phyloP scores from a whole-genome alignment of 2,113 vertebrate genomes.

The Dissostichus mawsoni region DNA sequence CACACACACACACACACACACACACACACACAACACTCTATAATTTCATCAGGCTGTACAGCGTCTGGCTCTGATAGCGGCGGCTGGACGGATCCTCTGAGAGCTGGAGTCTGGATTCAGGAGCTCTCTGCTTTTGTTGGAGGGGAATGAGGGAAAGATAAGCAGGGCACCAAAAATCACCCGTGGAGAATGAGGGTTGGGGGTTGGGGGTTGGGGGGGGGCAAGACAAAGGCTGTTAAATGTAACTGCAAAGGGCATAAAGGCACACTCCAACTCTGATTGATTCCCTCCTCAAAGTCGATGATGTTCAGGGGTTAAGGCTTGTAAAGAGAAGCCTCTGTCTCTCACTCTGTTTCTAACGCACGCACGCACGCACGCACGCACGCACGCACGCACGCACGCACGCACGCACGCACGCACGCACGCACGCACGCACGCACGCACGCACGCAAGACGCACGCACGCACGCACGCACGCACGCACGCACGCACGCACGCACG shows the following conservation, averaged over 20 bases:
- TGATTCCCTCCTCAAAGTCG: slow-evolving; percentile 76
- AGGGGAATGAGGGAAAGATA: slow-evolving; percentile 72
- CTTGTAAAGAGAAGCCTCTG: slow-evolving; percentile 46
- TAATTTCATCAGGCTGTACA: slow-evolving; percentile 74
- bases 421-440: slow-evolving; percentile 12
- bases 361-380: slow-evolving; percentile 14
- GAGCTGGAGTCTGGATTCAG: slow-evolving; percentile 53
- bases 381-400: neutral
- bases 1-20: slow-evolving; percentile 16
- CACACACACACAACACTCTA: neutral
- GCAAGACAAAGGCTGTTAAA: slow-evolving; percentile 74
- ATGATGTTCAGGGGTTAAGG: slow-evolving; percentile 50
- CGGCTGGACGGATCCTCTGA: slow-evolving; percentile 57
- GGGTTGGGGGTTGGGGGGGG: neutral
- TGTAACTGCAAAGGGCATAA: slow-evolving; percentile 67
- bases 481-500: neutral
- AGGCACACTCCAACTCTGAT: slow-evolving; percentile 67
- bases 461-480: slow-evolving; percentile 11
- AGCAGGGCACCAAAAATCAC: slow-evolving; percentile 66
- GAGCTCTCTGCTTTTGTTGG: slow-evolving; percentile 69
- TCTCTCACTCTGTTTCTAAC: slow-evolving; percentile 38
- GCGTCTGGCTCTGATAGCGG: slow-evolving; percentile 69
- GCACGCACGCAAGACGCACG: neutral
- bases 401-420: neutral
- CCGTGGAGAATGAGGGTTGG: slow-evolving; percentile 53